Evolutionary conservation across 2,888 invertebrate species (phyloP), one percentile per base, ranked within the genome.

Genomic region (Drosophila robusta): DNA sequence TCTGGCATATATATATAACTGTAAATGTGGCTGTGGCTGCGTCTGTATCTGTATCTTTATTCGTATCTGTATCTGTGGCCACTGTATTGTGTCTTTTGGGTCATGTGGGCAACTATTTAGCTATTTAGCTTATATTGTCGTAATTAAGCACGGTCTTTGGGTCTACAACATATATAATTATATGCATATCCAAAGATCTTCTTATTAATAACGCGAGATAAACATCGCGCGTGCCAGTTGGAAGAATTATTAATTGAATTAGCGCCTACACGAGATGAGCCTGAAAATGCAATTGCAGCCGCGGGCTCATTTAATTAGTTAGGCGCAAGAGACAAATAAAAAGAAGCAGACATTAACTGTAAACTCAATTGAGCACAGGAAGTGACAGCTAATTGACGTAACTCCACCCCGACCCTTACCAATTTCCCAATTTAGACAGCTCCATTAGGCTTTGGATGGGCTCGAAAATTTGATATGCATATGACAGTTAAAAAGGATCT

Each of bases 371-470:
- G 66, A 69, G 60, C 38, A 78, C 81, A 80, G 87, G 87, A 82
- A 87, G 75, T 82, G 82, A 80, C 82, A 84, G 85, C 55, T 84
- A 82, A 82, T 82, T 82, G 87, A 87, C 58, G 47, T 18, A 14
- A 36, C 3, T 3, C n/a, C 11, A 29, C 18, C 42, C 29, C 32
- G 32, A 24, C 14, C 5, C 12, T 9, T 12, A 26, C 29, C 9
- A 9, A 29, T 8, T 29, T 29, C 8, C 26, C 54, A 16, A 14
- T 41, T 32, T 24, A 3, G 49, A 39, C 36, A 65, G 41, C 12
- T 66, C 56, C 46, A 70, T 63, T 70, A 70, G 51, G n/a, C 16
- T 8, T 58, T 44, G 55, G 46, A 71, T 71, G 54, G 54, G 74
- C 51, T 58, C 61, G 45, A 66, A 47, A 46, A 55, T 60, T 50